These are phyloP conservation scores for Crossaster papposus DNA, from an alignment of 53 echinoderm and acorn worm species.

Conservation along the genomic window DNA sequence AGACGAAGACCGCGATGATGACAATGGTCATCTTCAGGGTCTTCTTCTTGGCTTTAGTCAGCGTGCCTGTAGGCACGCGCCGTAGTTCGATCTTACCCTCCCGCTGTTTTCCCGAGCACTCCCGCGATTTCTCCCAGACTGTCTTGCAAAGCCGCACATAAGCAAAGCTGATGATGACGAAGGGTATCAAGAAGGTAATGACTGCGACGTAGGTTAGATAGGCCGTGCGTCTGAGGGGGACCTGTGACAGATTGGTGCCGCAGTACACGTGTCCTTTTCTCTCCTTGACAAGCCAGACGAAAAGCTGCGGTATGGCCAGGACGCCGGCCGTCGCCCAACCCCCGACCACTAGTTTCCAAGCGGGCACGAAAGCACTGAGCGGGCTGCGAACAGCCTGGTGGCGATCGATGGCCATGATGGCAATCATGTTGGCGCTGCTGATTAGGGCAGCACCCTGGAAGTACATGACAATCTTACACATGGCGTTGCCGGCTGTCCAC, in stretches of 20 bases:
- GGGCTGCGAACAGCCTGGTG: constrained; percentile 95
- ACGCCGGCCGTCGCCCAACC: constrained; percentile 76
- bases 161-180: constrained; percentile 80
- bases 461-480: constrained; percentile 87
- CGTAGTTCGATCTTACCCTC: constrained; percentile 47
- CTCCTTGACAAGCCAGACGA: constrained; percentile 70
- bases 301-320: constrained; percentile 78
- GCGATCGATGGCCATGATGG: constrained; percentile 90
- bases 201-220: constrained; percentile 83
- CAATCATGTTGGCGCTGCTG: constrained; percentile 84
- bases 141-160: constrained; percentile 83
- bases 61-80: constrained; percentile 46
- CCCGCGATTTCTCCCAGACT: constrained; percentile 71
- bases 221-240: constrained; percentile 47
- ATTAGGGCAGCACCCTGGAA: constrained; percentile 84
- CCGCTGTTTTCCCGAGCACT: constrained; percentile 57
- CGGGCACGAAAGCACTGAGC: constrained; percentile 71
- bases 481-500: constrained; percentile 74
- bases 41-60: constrained; percentile 68
- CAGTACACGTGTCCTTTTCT: constrained; percentile 40
- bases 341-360: constrained; percentile 49
- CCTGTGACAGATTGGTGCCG: constrained; percentile 63
- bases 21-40: constrained; percentile 96
- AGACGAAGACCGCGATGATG: constrained; percentile 83
- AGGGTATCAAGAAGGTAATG: constrained; percentile 81